Conservation (phyloP, 37 sponge, comb jelly and placozoan genomes). For the Ephydatia muelleri region DNA sequence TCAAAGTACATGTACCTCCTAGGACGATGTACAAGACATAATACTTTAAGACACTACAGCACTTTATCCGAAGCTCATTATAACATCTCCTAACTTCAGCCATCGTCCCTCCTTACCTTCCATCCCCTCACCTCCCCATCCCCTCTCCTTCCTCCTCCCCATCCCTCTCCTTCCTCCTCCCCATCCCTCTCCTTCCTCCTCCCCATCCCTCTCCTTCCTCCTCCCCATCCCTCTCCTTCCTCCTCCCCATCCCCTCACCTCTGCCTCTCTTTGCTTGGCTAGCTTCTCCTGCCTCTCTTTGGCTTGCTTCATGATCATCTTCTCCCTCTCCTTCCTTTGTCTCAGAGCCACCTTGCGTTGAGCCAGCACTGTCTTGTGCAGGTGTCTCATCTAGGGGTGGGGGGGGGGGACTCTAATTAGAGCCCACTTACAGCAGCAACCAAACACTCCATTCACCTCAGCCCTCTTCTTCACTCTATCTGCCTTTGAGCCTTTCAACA, state of each 20-base stretch:
- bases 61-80: too few species aligned
- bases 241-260: conserved; percentile 37
- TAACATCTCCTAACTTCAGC: background rate
- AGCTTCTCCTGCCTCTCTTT: conserved; percentile 56
- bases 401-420: background rate
- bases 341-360: conserved; percentile 55
- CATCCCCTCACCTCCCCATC: background rate
- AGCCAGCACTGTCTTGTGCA: conserved; percentile 17
- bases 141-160: background rate
- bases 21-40: too few species aligned
- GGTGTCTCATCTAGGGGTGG: background rate
- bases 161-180: background rate
- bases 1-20: too few species aligned
- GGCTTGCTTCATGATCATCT: conserved; percentile 26
- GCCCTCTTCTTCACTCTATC: conserved; percentile 45
- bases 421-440: background rate
- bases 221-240: conserved; percentile 21
- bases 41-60: too few species aligned
- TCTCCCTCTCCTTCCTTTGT: conserved; percentile 61
- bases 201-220: conserved; percentile 38
- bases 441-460: background rate
- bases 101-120: background rate
- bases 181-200: background rate
- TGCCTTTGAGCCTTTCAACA: conserved; percentile 48
- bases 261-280: conserved; percentile 35